Conservation (phyloP, 2,888 invertebrate genomes). For the Oscheius sp. region DNA sequence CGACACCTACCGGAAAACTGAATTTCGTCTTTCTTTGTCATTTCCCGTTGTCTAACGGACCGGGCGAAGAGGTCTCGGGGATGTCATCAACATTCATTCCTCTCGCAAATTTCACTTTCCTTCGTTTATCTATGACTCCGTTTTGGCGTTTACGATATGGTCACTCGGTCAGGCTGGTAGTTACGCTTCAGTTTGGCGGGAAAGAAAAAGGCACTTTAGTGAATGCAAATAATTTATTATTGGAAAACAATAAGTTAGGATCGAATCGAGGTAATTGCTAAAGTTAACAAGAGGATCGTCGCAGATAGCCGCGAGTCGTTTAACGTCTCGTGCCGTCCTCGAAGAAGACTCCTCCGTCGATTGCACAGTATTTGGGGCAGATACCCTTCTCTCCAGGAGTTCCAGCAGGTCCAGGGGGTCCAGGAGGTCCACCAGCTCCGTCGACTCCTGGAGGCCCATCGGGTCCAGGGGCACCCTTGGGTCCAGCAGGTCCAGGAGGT, state of each 20-base stretch:
- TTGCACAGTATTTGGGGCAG: constrained; percentile 61
- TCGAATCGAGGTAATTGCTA: constrained; percentile 31
- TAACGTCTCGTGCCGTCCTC: constrained; percentile 62
- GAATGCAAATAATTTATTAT: constrained; percentile 21
- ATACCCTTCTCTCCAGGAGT: constrained; percentile 62
- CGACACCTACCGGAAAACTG: constrained; percentile 7
- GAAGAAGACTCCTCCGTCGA: constrained; percentile 66
- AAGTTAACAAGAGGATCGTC: constrained; percentile 17
- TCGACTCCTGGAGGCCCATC: constrained; percentile 60
- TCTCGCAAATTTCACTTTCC: constrained; percentile 11
- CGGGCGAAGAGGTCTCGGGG: neutral
- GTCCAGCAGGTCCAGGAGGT: constrained; percentile 47
- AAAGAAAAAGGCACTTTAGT: neutral
- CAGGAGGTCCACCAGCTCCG: constrained; percentile 58
- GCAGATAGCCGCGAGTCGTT: constrained; percentile 27
- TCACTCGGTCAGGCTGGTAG: constrained; percentile 1
- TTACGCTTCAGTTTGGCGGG: neutral
- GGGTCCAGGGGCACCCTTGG: constrained; percentile 43
- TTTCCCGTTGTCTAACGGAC: neutral
- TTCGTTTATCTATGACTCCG: neutral
- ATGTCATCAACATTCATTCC: neutral
- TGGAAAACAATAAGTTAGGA: constrained; percentile 20
- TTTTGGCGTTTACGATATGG: constrained; percentile 5
- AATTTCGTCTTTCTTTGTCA: neutral
- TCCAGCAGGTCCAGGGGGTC: constrained; percentile 57